These are phyloP conservation scores for Motacilla tschutschensis DNA, from an alignment of 2,113 vertebrate species.

Conservation along the genomic window DNA sequence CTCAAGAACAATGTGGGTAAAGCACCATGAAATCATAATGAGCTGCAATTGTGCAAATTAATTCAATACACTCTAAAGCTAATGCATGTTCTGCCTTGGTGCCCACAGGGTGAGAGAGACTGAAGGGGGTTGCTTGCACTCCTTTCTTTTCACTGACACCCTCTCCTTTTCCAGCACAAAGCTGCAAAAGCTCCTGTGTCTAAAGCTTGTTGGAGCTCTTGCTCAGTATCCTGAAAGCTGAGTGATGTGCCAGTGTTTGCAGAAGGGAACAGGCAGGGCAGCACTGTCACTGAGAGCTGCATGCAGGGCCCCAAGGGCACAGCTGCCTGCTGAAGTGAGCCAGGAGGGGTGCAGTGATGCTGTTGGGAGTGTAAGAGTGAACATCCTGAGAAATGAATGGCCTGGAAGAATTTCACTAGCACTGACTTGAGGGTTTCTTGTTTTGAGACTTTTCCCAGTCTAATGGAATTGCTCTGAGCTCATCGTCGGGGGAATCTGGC, in stretches of 20 bases:
- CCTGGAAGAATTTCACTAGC: background rate
- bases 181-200: background rate
- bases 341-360: background rate
- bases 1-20: background rate
- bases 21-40: background rate
- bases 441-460: background rate
- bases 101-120: background rate
- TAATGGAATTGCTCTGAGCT: background rate
- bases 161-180: background rate
- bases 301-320: fast-evolving
- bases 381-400: background rate
- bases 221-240: background rate
- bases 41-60: background rate
- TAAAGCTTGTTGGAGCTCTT: background rate
- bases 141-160: background rate
- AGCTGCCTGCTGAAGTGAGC: background rate
- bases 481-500: background rate
- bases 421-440: background rate
- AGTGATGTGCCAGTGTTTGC: background rate
- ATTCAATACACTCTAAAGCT: background rate
- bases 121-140: background rate
- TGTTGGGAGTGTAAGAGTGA: background rate
- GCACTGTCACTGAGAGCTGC: background rate
- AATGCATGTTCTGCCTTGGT: background rate
- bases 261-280: background rate